These are phyloP conservation scores for Chondrilla cf. caribensis DNA, from an alignment of 37 sponge, comb jelly and placozoan genomes.

Conservation along the genomic window DNA sequence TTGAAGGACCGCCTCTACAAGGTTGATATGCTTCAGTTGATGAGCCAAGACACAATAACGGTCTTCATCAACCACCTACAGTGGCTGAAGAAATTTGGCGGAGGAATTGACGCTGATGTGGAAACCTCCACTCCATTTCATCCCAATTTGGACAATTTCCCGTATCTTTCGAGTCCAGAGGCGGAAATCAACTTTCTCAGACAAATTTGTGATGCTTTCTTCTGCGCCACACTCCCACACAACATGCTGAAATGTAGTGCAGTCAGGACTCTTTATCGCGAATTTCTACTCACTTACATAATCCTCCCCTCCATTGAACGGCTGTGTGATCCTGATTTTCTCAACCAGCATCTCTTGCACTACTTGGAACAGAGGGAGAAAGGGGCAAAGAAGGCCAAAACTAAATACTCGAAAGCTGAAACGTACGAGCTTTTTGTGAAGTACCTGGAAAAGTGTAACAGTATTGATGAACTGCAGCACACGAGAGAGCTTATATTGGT, in stretches of 20 bases:
- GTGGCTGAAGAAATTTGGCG: constrained; percentile 26
- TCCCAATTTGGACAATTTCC: constrained; percentile 36
- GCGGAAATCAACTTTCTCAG: constrained; percentile 67
- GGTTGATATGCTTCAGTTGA: constrained; percentile 56
- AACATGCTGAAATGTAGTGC: constrained; percentile 56
- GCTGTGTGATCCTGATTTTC: constrained; percentile 90
- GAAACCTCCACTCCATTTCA: constrained; percentile 11
- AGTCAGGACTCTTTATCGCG: constrained; percentile 57
- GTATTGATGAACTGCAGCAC: constrained; percentile 49
- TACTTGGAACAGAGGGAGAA: constrained; percentile 55
- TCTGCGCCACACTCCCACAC: constrained; percentile 52
- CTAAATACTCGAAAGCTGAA: constrained; percentile 38
- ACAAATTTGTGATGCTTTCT: constrained; percentile 63
- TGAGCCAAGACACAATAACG: constrained; percentile 51
- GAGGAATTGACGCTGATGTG: background rate
- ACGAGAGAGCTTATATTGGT: constrained; percentile 71
- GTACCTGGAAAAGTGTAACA: constrained; percentile 61
- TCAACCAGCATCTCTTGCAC: constrained; percentile 77
- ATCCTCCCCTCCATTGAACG: constrained; percentile 68
- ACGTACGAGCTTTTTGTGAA: constrained; percentile 83
- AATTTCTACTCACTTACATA: constrained; percentile 59
- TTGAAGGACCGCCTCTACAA: constrained; percentile 34
- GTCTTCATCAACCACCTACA: constrained; percentile 42
- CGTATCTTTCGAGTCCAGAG: constrained; percentile 64
- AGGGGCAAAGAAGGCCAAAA: constrained; percentile 48